Evolutionary conservation across 1,140 invertebrate genomes (phyloP).

Genomic region (Venustaconcha ellipsiformis): DNA sequence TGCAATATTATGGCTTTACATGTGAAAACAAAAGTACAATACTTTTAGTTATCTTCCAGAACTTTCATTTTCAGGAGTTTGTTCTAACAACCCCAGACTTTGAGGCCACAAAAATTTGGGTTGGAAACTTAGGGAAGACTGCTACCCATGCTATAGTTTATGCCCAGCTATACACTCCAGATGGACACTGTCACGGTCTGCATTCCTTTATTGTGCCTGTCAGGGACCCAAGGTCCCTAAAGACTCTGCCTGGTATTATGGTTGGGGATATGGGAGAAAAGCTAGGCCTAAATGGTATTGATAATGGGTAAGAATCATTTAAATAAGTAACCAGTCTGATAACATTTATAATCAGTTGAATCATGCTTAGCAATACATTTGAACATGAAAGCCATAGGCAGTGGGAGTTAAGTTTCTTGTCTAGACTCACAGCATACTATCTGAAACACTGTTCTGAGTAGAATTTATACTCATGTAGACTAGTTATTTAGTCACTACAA

Average conservation of each 20-base stretch:
- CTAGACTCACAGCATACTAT: too few relatives aligned
- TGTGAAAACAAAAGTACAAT: too few relatives aligned
- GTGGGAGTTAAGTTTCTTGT: too few relatives aligned
- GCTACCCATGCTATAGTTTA: constrained; percentile 90
- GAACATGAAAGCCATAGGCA: too few relatives aligned
- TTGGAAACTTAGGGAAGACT: constrained; percentile 77
- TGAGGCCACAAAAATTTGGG: constrained; percentile 97
- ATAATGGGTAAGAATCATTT: constrained; percentile 80
- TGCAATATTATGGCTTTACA: too few relatives aligned
- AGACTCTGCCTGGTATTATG: constrained; percentile 80
- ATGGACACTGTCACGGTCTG: constrained; percentile 86
- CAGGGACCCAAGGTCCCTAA: constrained; percentile 80
- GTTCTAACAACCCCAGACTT: constrained; percentile 92
- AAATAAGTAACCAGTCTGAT: too few relatives aligned
- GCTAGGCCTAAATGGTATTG: constrained; percentile 87
- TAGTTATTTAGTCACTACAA: too few relatives aligned
- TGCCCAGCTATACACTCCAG: constrained; percentile 87
- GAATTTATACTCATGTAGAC: too few relatives aligned
- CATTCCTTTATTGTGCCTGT: constrained; percentile 88
- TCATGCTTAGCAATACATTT: too few relatives aligned
- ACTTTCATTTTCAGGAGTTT: constrained; percentile 77
- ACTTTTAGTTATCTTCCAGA: too few relatives aligned
- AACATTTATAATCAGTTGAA: too few relatives aligned
- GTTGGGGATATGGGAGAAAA: constrained; percentile 92
- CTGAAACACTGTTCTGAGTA: too few relatives aligned